These are phyloP conservation scores for Nematopogon swammerdamellus DNA, from an alignment of 2,888 invertebrate genomes.

Conservation along the genomic window DNA sequence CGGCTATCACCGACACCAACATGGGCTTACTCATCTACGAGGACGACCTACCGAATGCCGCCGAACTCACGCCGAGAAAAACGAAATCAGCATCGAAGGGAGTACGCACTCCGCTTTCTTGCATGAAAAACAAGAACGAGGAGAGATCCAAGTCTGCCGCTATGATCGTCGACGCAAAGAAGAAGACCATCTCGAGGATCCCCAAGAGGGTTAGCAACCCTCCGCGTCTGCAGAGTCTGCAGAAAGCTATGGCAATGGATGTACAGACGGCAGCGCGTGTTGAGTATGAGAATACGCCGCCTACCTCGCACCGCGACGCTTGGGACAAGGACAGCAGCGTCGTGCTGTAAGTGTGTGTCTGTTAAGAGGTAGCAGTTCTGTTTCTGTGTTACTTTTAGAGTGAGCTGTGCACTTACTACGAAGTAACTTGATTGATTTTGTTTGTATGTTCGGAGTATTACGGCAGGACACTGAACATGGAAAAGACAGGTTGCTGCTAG, in stretches of 20 bases:
- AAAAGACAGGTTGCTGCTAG: too few species aligned
- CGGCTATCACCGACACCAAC: conserved; percentile 28
- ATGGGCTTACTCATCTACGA: conserved; percentile 58
- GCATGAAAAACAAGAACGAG: conserved; percentile 47
- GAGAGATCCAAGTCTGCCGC: conserved; percentile 43
- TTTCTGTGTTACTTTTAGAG: too few species aligned
- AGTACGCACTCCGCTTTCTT: conserved; percentile 44
- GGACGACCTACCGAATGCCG: conserved; percentile 31
- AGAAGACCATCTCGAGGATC: conserved; percentile 21
- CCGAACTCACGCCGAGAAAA: conserved; percentile 34
- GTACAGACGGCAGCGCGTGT: conserved; percentile 27
- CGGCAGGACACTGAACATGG: too few species aligned
- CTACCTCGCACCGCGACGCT: conserved; percentile 41
- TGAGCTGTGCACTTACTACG: neutral
- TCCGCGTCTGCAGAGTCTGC: conserved; percentile 38
- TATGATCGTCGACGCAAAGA: conserved; percentile 29
- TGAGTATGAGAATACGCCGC: conserved; percentile 50
- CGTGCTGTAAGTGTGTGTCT: conserved; percentile 24
- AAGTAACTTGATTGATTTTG: too few species aligned
- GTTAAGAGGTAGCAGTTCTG: neutral
- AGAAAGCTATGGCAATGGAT: conserved; percentile 27
- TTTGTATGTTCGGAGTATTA: too few species aligned
- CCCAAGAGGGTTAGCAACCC: conserved; percentile 38
- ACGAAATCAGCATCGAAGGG: conserved; percentile 30
- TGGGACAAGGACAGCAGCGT: conserved; percentile 52